A percentile compares a stretch with the other conserved stretches of the same genome.
phyloP scores from a whole-genome alignment of 92 coral and sea anemone species.

The Porites cylindrica region DNA sequence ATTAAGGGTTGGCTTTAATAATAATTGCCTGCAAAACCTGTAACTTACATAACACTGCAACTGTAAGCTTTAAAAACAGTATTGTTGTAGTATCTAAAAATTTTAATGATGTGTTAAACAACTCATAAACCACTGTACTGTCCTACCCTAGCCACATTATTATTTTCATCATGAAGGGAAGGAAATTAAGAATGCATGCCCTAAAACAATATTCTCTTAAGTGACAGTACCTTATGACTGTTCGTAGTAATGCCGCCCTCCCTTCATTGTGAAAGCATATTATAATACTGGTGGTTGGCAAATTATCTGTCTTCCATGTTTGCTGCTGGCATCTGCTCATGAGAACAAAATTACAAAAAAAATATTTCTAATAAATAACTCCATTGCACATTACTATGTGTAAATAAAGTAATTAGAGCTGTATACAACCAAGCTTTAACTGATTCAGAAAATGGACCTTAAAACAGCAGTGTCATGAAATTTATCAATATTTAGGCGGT shows the following conservation, averaged over 20 bases:
- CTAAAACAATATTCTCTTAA: neutral
- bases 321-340: conserved; percentile 74
- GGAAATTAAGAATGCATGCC: neutral
- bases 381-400: neutral
- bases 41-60: neutral
- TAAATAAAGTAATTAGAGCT: neutral
- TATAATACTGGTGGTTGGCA: conserved; percentile 92
- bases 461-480: too few species aligned
- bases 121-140: too few species aligned
- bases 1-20: neutral
- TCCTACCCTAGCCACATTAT: too few species aligned
- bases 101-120: too few species aligned
- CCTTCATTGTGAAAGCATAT: conserved; percentile 99
- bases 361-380: too few species aligned
- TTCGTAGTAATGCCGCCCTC: conserved; percentile 91
- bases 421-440: too few species aligned
- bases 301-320: conserved; percentile 76
- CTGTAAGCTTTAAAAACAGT: neutral
- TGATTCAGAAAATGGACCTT: too few species aligned
- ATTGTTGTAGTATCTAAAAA: too few species aligned
- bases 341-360: neutral
- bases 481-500: too few species aligned
- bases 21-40: too few species aligned
- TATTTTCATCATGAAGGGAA: too few species aligned
- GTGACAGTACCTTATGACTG: conserved; percentile 83